Conservation (phyloP, 1,140 invertebrate genomes). For the Penaeus japonicus region DNA sequence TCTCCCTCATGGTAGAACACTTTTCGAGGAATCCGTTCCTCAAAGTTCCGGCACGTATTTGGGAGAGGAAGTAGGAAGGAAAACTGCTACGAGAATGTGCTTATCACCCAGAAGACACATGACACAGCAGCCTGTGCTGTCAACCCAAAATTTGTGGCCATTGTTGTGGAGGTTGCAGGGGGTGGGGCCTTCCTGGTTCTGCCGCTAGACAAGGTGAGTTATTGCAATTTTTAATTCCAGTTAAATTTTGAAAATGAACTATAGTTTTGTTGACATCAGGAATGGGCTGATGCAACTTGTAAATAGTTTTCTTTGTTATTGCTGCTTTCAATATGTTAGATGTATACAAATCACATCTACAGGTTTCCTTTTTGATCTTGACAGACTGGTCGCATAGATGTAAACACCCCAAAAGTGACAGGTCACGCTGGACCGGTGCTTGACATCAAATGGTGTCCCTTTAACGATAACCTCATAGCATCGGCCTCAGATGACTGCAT, state of each 20-base stretch:
- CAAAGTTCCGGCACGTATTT: constrained; percentile 93
- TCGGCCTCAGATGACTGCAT: constrained; percentile 93
- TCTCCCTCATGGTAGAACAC: constrained; percentile 35
- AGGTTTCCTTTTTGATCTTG: not conserved
- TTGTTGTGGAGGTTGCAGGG: constrained; percentile 93
- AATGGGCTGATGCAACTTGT: too few relatives aligned
- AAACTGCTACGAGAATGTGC: constrained; percentile 90
- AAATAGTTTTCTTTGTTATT: too few relatives aligned
- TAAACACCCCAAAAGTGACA: constrained; percentile 74
- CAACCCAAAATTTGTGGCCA: constrained; percentile 93
- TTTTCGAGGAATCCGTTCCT: constrained; percentile 83
- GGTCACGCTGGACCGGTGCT: constrained; percentile 84
- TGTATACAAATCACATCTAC: too few relatives aligned
- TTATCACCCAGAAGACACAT: constrained; percentile 85
- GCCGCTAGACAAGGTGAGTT: constrained; percentile 84
- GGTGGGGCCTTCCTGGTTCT: constrained; percentile 92
- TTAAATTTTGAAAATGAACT: too few relatives aligned
- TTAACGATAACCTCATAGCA: constrained; percentile 95
- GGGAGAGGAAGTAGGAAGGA: constrained; percentile 87
- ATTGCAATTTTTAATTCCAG: not conserved
- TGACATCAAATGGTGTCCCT: constrained; percentile 90
- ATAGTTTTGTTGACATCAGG: too few relatives aligned
- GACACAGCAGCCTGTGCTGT: constrained; percentile 69
- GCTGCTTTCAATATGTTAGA: too few relatives aligned
- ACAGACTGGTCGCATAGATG: constrained; percentile 63